These are phyloP conservation scores for Hypsibius dujardini DNA, from an alignment of 1,140 invertebrate species.

Conservation along the genomic window DNA sequence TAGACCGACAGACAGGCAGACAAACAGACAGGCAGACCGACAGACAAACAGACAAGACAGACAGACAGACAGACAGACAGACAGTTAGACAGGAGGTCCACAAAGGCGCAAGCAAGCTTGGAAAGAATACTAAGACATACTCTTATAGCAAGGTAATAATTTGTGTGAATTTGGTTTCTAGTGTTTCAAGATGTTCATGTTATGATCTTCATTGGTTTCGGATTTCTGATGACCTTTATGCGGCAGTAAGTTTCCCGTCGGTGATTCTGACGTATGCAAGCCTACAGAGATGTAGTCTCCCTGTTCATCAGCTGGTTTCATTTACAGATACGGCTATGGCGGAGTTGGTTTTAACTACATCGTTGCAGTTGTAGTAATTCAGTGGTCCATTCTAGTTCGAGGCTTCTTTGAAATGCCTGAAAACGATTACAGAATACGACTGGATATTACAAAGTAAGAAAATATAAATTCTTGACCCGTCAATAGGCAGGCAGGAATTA, in stretches of 20 bases:
- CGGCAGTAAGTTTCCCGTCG: conserved; percentile 46
- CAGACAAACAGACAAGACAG: too few relatives aligned
- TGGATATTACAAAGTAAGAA: conserved; percentile 33
- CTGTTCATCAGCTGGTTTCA: not conserved
- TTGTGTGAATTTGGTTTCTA: conserved; percentile 30
- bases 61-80: too few relatives aligned
- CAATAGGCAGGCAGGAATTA: not conserved
- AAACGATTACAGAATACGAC: conserved; percentile 26
- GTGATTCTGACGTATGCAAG: not conserved
- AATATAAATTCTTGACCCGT: not conserved
- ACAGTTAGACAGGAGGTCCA: too few relatives aligned
- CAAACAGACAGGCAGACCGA: too few relatives aligned
- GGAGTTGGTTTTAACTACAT: conserved; percentile 24
- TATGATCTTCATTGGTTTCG: conserved; percentile 93
- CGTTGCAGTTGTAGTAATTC: conserved; percentile 48
- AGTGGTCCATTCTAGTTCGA: conserved; percentile 59
- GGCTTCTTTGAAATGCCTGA: conserved; percentile 47
- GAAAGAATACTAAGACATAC: too few relatives aligned
- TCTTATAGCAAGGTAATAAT: not conserved
- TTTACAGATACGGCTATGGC: conserved; percentile 11
- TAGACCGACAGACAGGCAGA: too few relatives aligned
- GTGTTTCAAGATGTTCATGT: conserved; percentile 89
- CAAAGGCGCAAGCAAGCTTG: too few relatives aligned
- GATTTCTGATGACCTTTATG: conserved; percentile 87
- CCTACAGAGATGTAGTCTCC: not conserved